Conservation (phyloP, 2,888 invertebrate genomes). For the Pycnomerus fuliginosus region DNA sequence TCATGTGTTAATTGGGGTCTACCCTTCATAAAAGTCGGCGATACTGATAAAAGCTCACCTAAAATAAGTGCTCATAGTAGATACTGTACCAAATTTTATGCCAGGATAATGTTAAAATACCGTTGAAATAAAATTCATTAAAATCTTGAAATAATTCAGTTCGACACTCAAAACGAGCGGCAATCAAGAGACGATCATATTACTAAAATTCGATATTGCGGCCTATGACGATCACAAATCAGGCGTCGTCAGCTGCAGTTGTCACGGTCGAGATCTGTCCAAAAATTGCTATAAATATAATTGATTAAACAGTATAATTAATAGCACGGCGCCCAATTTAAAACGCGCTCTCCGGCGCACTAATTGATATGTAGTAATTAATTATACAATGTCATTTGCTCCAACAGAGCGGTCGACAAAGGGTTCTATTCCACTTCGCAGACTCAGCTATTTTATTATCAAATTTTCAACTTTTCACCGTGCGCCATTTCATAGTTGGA, state of each 20-base stretch:
- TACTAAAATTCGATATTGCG: slow-evolving; percentile 23
- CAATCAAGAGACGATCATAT: too few species aligned
- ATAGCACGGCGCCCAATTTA: slow-evolving; percentile 45
- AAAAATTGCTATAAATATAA: slow-evolving; percentile 46
- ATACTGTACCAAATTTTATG: too few species aligned
- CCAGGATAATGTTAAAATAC: too few species aligned
- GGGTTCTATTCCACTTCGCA: slow-evolving; percentile 40
- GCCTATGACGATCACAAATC: slow-evolving; percentile 35
- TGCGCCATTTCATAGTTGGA: slow-evolving; percentile 23
- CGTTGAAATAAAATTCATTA: too few species aligned
- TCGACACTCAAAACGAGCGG: too few species aligned
- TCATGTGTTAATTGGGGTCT: too few species aligned
- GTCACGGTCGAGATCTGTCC: slow-evolving; percentile 36
- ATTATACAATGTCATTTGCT: slow-evolving; percentile 48
- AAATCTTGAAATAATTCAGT: too few species aligned
- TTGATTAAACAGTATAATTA: slow-evolving; percentile 48
- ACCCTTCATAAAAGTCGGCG: too few species aligned
- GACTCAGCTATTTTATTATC: slow-evolving; percentile 46
- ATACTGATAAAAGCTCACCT: too few species aligned
- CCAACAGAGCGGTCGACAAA: slow-evolving; percentile 38
- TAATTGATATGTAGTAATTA: slow-evolving; percentile 50
- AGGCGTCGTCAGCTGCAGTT: slow-evolving; percentile 43
- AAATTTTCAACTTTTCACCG: slow-evolving; percentile 41
- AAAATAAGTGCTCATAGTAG: too few species aligned
- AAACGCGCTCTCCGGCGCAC: slow-evolving; percentile 45